Evolutionary conservation across 2,888 invertebrate species (phyloP), one percentile per base, ranked within the genome.

Genomic region (Drosophila seclusa): DNA sequence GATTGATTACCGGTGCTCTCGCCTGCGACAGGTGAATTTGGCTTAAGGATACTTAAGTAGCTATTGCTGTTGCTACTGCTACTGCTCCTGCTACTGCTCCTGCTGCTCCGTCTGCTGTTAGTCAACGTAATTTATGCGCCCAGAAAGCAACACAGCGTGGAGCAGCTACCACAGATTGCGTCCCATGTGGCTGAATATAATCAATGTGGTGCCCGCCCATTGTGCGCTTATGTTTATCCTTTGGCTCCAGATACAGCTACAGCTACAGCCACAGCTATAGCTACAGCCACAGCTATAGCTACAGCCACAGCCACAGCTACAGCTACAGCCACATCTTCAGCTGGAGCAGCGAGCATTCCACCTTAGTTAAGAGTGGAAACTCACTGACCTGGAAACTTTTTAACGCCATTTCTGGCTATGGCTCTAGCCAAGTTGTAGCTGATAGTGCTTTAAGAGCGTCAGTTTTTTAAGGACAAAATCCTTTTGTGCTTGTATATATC

Each of bases 141-240:
- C 40, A 53, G 76, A 57, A 80, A 53, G 75, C 59, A 80, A 76
- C 78, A 77, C 81, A 68, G 65, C 65, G 68, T 78, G 71, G 34
- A 57, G 71, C 87, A 67, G 74, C 69, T 27, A 73, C 76, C 76
- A 65, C 86, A 88, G 90, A 87, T 87, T 86, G 90, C 76, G 80
- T 90, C 86, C 89, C 90, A 90, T 88, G 86, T 86, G 90, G 88
- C 88, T 72, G 78, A 70, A 79, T 87, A 87, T 85, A 86, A 89
- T 85, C 84, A 85, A 82, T 87, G 87, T 73, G 90, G 76, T 69
- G 75, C 68, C 60, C 73, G 61, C 52, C 75, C 83, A 79, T 80
- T 78, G 75, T 80, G 82, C 71, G 67, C 83, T 80, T 82, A 72
- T 79, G 77, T 58, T 84, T 82, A 87, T 82, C 76, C 84, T 63